phyloP scores from a whole-genome alignment of 2,113 vertebrate genomes.

The Phoenicopterus ruber region DNA sequence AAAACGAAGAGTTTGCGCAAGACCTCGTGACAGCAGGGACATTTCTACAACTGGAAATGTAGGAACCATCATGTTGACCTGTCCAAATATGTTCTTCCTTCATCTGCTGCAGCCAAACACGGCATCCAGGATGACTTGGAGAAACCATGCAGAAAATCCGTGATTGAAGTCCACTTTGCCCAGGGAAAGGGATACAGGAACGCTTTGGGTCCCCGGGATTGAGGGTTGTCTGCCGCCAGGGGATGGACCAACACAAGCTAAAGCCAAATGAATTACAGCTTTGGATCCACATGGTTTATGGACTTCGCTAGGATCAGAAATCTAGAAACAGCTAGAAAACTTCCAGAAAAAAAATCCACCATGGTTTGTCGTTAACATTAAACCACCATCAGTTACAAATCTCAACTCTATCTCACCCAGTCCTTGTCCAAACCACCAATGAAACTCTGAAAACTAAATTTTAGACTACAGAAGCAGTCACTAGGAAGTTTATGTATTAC shows the following conservation, averaged over 20 bases:
- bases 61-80: rapidly evolving
- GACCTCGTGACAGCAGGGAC: background rate
- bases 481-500: background rate
- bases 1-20: background rate
- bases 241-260: rapidly evolving
- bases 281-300: background rate
- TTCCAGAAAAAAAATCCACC: rapidly evolving
- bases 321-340: background rate
- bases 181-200: background rate
- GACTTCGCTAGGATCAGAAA: background rate
- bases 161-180: rapidly evolving
- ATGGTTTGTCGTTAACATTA: background rate
- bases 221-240: background rate
- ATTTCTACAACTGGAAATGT: background rate
- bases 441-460: background rate
- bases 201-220: rapidly evolving
- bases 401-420: background rate
- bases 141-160: background rate
- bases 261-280: background rate
- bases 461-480: background rate
- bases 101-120: background rate
- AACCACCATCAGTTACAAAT: background rate
- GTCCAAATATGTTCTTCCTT: background rate
- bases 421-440: background rate
- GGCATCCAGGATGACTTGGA: background rate